Percentiles rank a stretch among this genome's conserved stretches.
Evolutionary conservation across 2,797 vertebrate species (phyloP).

Genomic region (Kryptopterus vitreolus): DNA sequence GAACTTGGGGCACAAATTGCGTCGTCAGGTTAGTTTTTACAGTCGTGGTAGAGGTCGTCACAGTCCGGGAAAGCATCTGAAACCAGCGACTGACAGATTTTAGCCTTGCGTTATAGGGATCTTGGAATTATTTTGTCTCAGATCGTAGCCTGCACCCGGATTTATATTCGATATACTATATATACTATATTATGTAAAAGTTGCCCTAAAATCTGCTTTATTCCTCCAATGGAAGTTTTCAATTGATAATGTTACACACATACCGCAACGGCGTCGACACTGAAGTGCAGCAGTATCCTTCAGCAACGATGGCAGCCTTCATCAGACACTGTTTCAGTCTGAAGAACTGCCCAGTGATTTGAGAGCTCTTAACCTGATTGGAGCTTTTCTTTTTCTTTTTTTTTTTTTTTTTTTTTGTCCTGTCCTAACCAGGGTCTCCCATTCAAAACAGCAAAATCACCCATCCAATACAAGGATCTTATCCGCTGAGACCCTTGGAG

Average conservation of each 20-base stretch:
- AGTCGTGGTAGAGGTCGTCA: too few species aligned
- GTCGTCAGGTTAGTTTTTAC: too few species aligned
- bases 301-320: conserved; percentile 39
- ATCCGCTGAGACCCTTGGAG: conserved; percentile 21
- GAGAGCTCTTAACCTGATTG: conserved; percentile 61
- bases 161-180: background rate
- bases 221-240: background rate
- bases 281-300: conserved; percentile 44
- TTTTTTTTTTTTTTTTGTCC: conserved; percentile 8
- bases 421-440: conserved; percentile 35
- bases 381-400: conserved; percentile 35
- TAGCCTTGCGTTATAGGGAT: too few species aligned
- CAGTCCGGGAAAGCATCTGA: too few species aligned
- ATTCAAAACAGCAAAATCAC: conserved; percentile 50
- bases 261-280: conserved; percentile 46
- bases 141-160: too few species aligned
- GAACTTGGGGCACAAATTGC: too few species aligned
- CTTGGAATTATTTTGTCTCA: too few species aligned
- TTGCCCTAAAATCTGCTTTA: conserved; percentile 17
- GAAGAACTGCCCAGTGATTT: conserved; percentile 58
- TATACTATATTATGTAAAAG: conserved; percentile 10
- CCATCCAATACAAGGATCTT: conserved; percentile 46
- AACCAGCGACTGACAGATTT: too few species aligned
- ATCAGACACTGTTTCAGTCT: conserved; percentile 48
- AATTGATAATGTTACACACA: conserved; percentile 53